Percentiles rank a stretch among this genome's conserved stretches.
phyloP scores from a whole-genome alignment of 2,888 invertebrate species.

The Drosophila mayaguana region DNA sequence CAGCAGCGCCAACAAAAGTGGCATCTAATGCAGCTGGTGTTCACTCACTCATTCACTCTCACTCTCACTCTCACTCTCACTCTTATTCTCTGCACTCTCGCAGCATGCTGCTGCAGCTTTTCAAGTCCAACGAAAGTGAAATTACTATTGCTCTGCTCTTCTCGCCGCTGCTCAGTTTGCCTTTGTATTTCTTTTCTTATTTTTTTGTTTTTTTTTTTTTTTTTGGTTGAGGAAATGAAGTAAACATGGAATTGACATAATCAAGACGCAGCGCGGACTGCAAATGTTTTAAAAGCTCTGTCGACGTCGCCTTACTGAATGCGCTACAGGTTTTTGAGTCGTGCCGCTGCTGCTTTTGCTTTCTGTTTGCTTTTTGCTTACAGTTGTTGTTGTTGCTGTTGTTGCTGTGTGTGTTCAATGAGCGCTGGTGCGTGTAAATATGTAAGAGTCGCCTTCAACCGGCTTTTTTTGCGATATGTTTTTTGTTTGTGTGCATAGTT shows the following conservation, averaged over 20 bases:
- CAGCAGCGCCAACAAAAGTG: conserved; percentile 38
- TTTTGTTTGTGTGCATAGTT: conserved; percentile 27
- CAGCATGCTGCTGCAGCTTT: conserved; percentile 65
- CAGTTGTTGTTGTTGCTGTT: conserved; percentile 30
- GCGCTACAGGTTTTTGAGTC: conserved; percentile 75
- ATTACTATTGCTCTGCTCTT: conserved; percentile 51
- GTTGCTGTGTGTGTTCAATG: conserved; percentile 71
- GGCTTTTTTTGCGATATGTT: conserved; percentile 71
- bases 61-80: conserved; percentile 33
- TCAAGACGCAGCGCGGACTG: conserved; percentile 64
- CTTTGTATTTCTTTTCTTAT: not conserved
- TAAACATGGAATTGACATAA: conserved; percentile 81
- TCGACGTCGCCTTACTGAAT: conserved; percentile 46
- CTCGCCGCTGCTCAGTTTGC: conserved; percentile 11
- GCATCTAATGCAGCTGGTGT: conserved; percentile 60
- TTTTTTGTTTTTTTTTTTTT: conserved; percentile 5
- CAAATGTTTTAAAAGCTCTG: conserved; percentile 70
- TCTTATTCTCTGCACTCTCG: conserved; percentile 30
- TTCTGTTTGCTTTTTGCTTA: conserved; percentile 43
- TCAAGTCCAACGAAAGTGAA: conserved; percentile 82
- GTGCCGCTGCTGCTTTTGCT: conserved; percentile 69
- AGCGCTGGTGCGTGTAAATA: conserved; percentile 80
- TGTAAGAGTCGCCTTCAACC: conserved; percentile 82
- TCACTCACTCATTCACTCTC: conserved; percentile 26
- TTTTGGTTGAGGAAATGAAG: conserved; percentile 76